Evolutionary conservation across 2,888 invertebrate genomes (phyloP), one percentile per base, ranked within the genome.

Genomic region (Pollenia labialis): DNA sequence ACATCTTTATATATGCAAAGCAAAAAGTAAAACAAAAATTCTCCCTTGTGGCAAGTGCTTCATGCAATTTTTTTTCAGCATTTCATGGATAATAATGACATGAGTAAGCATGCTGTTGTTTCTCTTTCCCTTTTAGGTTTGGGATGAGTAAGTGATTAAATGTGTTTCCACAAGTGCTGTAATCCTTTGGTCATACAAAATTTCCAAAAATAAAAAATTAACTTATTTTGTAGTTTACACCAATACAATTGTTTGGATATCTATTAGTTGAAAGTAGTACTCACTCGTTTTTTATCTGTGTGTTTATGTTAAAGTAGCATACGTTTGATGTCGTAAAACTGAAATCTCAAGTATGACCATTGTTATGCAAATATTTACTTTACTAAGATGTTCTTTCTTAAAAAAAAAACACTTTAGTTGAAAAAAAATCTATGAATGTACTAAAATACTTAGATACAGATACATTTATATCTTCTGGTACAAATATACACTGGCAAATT

Each of bases 361-460:
- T 83, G 74, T 81, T 81, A 84, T 87, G 84, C 69, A 87, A 87
- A 87, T 84, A 87, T 84, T 87, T 85, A 68, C 79, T 52, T 32
- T 85, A 68, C 69, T 68, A 60, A 60, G 68, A 60, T 74, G 46
- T 71, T 54, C 52, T 42, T 66, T 60, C 10, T 16, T 77, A 64
- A 60, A 44, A 83, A 80, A 76, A 80, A 64, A 75, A 80, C 54
- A 72, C 46, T 58, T 52, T 52, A 44, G 48, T 32, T 32, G 0
- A 32, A 32, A 32, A 32, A 32, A 6, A 32, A 32, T 32, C 32
- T 32, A 6, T 32, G 32, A 32, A 32, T 32, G 6, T 32, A 32
- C 32, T 32, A 32, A 32, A 32, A 32, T 32, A 32, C 32, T 32
- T 6, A 32, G 6, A 32, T 32, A 32, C 4, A 69, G 69, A 48